These are phyloP conservation scores for Daubentonia madagascariensis DNA, from an alignment of 2,113 vertebrate species.

Conservation along the genomic window DNA sequence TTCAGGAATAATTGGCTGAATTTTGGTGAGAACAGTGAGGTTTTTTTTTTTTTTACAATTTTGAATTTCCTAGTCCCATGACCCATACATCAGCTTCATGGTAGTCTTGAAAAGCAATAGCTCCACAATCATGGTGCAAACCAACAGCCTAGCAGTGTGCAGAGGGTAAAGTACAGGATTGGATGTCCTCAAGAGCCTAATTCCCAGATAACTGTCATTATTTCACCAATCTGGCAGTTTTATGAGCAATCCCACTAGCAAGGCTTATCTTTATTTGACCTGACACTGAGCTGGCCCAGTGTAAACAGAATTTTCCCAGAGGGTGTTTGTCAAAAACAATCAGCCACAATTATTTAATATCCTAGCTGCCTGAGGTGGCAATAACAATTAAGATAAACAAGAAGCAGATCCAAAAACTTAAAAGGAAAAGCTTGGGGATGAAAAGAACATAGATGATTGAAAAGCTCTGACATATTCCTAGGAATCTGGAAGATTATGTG, in stretches of 20 bases:
- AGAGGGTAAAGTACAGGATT: background rate
- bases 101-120: background rate
- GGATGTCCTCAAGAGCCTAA: background rate
- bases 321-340: background rate
- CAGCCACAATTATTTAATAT: background rate
- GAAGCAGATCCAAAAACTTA: background rate
- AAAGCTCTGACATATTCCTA: background rate
- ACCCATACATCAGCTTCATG: background rate
- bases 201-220: background rate
- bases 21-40: background rate
- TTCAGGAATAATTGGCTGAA: background rate
- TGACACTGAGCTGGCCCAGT: background rate
- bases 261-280: background rate
- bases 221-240: background rate
- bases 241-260: background rate
- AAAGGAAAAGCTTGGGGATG: background rate
- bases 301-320: background rate
- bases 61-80: background rate
- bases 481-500: background rate
- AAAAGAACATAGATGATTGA: background rate
- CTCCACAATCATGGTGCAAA: background rate
- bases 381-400: background rate
- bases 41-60: background rate
- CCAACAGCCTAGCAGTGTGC: background rate
- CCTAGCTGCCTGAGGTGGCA: background rate